Conservation (phyloP, 2,888 invertebrate genomes). For the Pseudococcus viburni region DNA sequence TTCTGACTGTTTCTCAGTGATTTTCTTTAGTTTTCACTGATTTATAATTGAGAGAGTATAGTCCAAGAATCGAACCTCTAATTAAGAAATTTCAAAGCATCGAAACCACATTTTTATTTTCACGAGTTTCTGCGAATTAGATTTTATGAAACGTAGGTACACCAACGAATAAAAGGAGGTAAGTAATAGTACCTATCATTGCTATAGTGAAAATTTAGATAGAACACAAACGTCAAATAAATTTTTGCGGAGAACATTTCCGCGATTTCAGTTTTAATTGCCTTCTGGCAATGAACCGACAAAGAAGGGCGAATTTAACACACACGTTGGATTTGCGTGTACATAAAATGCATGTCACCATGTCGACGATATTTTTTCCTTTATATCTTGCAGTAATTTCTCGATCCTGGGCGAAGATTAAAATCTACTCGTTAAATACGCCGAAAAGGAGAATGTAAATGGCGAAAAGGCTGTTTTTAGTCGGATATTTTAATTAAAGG, state of each 20-base stretch:
- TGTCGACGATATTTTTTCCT: background rate
- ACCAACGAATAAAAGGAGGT: background rate
- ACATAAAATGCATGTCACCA: background rate
- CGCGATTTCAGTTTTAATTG: slow-evolving; percentile 46
- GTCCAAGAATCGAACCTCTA: too few relatives aligned
- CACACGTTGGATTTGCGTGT: background rate
- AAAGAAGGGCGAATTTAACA: background rate
- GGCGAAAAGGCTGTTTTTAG: slow-evolving; percentile 48
- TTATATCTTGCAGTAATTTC: background rate
- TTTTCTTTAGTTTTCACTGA: too few relatives aligned
- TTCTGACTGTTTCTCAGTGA: too few relatives aligned
- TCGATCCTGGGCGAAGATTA: slow-evolving; percentile 45
- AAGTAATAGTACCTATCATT: background rate
- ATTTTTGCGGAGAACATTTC: background rate
- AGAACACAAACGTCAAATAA: background rate
- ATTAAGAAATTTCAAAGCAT: too few relatives aligned
- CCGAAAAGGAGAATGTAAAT: slow-evolving; percentile 58
- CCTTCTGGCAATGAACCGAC: slow-evolving; percentile 34
- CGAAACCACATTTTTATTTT: too few relatives aligned
- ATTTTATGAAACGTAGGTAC: background rate
- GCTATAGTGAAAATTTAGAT: slow-evolving; percentile 2
- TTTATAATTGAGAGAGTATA: too few relatives aligned
- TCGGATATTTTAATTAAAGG: slow-evolving; percentile 62
- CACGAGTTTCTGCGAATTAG: too few relatives aligned
- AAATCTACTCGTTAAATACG: slow-evolving; percentile 22